Base-by-base conservation (phyloP, 2,113 vertebrate species). In the Trochalopteron elliotii region DNA sequence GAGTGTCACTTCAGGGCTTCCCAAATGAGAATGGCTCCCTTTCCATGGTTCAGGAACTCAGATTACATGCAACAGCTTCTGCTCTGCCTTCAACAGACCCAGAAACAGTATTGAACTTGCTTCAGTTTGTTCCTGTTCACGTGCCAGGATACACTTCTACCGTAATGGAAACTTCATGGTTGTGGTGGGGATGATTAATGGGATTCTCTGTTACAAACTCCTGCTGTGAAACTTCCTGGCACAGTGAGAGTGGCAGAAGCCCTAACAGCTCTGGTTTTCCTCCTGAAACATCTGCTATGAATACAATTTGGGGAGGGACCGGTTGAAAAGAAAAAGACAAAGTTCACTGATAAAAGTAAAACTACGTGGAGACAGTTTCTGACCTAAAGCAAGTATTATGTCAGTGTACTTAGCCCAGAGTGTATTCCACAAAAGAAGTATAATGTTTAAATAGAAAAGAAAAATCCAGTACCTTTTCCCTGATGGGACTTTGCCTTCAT, bases 61-160 rank as follows among this genome's bases (percentile, higher is more conserved):
- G 37, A 64, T 27, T 70, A 21, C 9, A 56, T 4, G 20, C 1
- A 3, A 47, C 4, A 65, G 11, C 15, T 25, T 75, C 45, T 78
- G 7, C 9, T 70, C 7, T 72, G 33, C 47, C 7, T 57, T 74
- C 1, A 2, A 10, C 24, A 4, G 2, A 60, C 2, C 1, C 25
- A 70, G 35, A 45, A 65, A 61, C 5, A 59, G 4, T 31, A 67
- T 2, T 25, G 30, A 27, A 30, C 5, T 22, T 16, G 1, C 30
- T 74, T 61, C 47, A 72, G 4, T 39, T 76, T 60, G 11, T 28
- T 77, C 15, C 20, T 21, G 9, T 30, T 89, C 31, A 7, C 33
- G 28, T 59, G 16, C 6, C 24, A 74, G 9, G 23, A 20, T 23
- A 25, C 2, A 5, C 9, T 56, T 63, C 70, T 59, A 45, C 7